Percentiles rank a stretch among this genome's conserved stretches.
These are phyloP conservation scores for Cephus runcator DNA, from an alignment of 2,888 invertebrate species.

Conservation along the genomic window DNA sequence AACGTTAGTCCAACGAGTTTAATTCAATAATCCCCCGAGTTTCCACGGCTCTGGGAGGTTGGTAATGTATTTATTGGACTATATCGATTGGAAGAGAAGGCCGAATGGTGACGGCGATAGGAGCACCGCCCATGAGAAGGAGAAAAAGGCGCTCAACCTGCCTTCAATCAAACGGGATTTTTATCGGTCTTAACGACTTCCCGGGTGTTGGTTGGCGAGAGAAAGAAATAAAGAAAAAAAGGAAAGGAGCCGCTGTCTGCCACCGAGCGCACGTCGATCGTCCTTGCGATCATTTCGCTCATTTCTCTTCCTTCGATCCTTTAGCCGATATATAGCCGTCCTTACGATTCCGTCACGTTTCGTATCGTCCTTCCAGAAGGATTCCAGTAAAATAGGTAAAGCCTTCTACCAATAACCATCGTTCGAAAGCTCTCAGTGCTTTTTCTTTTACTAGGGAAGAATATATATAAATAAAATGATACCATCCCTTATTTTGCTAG, in stretches of 20 bases:
- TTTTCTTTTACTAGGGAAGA: not conserved
- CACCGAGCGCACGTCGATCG: not conserved
- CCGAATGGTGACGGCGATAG: constrained; percentile 11
- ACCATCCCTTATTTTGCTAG: not conserved
- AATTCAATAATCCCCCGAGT: not conserved
- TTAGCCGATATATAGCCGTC: not conserved
- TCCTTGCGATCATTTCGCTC: not conserved
- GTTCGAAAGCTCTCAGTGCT: not conserved
- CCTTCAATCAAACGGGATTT: constrained; percentile 37
- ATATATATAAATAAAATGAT: not conserved
- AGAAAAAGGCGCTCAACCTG: constrained; percentile 27
- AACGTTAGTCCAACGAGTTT: not conserved
- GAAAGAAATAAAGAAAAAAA: constrained; percentile 10
- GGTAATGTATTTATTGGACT: constrained; percentile 18
- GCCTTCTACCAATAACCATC: not conserved
- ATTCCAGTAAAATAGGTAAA: not conserved
- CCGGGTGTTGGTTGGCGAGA: constrained; percentile 2
- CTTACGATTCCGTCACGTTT: not conserved
- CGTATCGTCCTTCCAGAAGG: not conserved
- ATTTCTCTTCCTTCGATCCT: not conserved
- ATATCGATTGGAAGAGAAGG: constrained; percentile 26
- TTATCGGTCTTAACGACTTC: constrained; percentile 38
- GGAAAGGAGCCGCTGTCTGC: not conserved
- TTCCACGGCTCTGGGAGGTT: not conserved
- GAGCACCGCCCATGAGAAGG: constrained; percentile 10